These are phyloP conservation scores for Balearica regulorum DNA, from an alignment of 2,797 vertebrate species.

Conservation along the genomic window DNA sequence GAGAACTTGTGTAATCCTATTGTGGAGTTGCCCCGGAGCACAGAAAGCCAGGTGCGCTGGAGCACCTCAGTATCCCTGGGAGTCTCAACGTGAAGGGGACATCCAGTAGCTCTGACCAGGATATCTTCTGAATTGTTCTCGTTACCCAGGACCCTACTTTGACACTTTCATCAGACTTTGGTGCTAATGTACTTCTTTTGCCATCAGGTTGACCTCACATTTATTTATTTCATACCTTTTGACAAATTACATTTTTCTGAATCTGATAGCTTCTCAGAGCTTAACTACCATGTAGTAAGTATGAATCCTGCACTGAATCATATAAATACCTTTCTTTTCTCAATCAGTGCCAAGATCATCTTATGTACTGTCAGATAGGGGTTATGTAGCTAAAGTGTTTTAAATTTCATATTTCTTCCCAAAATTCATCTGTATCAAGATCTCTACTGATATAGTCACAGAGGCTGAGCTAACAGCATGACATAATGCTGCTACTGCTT, in stretches of 20 bases:
- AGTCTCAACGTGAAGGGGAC: background rate
- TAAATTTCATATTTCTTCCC: background rate
- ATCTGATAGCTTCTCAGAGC: background rate
- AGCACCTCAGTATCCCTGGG: background rate
- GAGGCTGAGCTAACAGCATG: background rate
- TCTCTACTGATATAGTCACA: background rate
- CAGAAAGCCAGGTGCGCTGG: background rate
- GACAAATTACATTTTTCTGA: background rate
- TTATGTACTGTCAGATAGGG: background rate
- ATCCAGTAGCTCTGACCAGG: background rate
- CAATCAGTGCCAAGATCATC: background rate
- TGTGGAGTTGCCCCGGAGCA: background rate
- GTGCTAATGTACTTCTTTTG: background rate
- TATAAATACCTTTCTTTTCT: background rate
- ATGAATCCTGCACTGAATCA: background rate
- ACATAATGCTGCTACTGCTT: background rate
- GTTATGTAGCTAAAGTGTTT: background rate
- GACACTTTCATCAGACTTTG: background rate
- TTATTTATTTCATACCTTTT: background rate
- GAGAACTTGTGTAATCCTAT: background rate
- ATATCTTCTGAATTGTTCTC: background rate
- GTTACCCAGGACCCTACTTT: background rate
- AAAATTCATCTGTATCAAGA: background rate
- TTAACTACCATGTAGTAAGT: background rate
- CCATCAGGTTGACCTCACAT: background rate